Evolutionary conservation across 2,113 vertebrate genomes (phyloP), one percentile per base, ranked within the genome.

Genomic region (Cryptoleucopteryx plumbea): DNA sequence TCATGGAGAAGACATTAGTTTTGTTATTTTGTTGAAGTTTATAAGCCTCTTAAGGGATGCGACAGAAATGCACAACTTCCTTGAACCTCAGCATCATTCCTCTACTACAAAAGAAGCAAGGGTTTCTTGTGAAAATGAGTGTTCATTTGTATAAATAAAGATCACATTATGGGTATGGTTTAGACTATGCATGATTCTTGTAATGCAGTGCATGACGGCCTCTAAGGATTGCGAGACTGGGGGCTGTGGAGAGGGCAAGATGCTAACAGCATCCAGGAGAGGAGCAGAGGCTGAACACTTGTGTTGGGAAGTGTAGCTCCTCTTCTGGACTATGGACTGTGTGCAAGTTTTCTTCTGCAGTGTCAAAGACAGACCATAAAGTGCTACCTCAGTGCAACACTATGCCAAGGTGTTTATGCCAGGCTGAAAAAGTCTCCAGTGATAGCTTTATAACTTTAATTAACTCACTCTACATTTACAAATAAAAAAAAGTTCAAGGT

Each of bases 151-250:
- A 21, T 66, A 73, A 88, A 80, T 40, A 77, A 73, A 72, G 52
- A 27, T 27, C 20, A 9, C 1, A 1, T 55, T 55, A 31, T 27
- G 11, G 19, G 11, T 62, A 13, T 3, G 1, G 2, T 40, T 90
- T 27, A 68, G 38, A 16, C 16, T 38, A 36, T 7, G 7, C 36
- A 48, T 22, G 20, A 12, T 55, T 85, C 26, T 18, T 4, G 16
- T 56, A 72, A 65, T 13, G 36, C 38, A 55, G 42, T 29, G 31
- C 11, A 10, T 11, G 11, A 16, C 36, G 40, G 5, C 4, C 9
- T 52, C 58, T 50, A 65, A 81, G 53, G 12, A 22, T 1, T 0
- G 0, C 47, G 7, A 16, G 14, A 21, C 48, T 63, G 23, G 31
- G 36, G 56, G 13, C 56, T 85, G 25, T 50, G 68, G 43, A 31